Evolutionary conservation across 2,797 vertebrate genomes (phyloP), one percentile per base, ranked within the genome.

Genomic region (Furcifer pardalis): DNA sequence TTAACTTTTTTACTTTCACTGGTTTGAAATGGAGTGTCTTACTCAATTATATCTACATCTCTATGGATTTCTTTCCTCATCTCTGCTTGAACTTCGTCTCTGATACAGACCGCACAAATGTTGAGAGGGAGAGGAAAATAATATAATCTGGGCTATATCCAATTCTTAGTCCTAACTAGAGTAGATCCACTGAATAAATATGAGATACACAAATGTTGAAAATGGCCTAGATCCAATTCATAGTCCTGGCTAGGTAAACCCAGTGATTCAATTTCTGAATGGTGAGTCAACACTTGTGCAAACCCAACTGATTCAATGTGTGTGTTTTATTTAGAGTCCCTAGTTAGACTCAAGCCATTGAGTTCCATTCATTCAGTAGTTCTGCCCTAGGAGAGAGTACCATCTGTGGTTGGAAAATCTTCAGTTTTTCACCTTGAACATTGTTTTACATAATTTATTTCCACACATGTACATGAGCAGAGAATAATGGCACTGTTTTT

Each of bases 1-100:
- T 68, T 88, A 87, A 91, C 75, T 81, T 25, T 77, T 79, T 3
- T 15, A 46, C 52, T 91, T 76, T 84, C 32, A 74, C 32, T 40
- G 0, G 35, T 77, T 88, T 87, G 84, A 83, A 92, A 42, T 15
- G 19, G 76, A 65, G 32, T 12, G 17, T 49, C 3, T 46, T 90
- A 78, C 40, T 88, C 62, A 83, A 83, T 78, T 3, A 27, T 81
- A 62, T 71, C 88, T 83, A 42, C 25, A 62, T 3, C 37, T 35
- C 40, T 35, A 15, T 52, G 81, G 88, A 79, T 88, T 77, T 84
- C 42, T 73, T 35, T 46, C 42, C 17, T 32, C 9, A 42, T 37
- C 25, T 62, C 25, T 7, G 37, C 23, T 74, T 69, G 15, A n/a
- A 35, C 8, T 69, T 4, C 13, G 44, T 40, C 44, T 12, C 35